Conservation (phyloP, 1,140 invertebrate genomes). For the Cheumatopsyche charites region DNA sequence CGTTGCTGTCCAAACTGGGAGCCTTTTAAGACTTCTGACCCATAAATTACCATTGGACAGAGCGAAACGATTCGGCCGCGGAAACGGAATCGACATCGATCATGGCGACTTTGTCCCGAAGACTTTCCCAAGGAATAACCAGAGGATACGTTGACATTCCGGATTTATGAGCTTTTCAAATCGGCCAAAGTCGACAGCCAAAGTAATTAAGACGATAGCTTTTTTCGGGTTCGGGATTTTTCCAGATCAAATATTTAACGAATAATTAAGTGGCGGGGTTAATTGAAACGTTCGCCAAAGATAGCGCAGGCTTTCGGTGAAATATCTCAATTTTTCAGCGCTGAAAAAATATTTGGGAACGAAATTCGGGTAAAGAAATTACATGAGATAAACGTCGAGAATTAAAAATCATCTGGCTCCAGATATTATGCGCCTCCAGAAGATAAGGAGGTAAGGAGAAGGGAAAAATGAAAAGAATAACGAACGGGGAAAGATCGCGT, state of each 20-base stretch:
- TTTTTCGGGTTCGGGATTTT: not conserved
- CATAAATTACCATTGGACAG: too few relatives aligned
- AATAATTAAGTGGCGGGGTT: constrained; percentile 3
- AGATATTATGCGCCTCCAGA: constrained; percentile 9
- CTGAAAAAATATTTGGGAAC: constrained; percentile 16
- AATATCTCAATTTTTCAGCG: constrained; percentile 15
- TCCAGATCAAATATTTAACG: not conserved
- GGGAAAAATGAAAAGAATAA: constrained; percentile 1
- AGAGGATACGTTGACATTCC: too few relatives aligned
- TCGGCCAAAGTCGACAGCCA: not conserved
- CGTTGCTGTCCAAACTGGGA: not conserved
- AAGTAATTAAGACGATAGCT: not conserved
- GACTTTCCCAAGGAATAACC: too few relatives aligned
- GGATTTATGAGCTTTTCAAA: too few relatives aligned
- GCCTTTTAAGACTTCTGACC: not conserved
- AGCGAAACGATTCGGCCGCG: not conserved
- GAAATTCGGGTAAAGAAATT: constrained; percentile 5
- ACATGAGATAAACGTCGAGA: constrained; percentile 24
- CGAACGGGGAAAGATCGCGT: not conserved
- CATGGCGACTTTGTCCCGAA: too few relatives aligned
- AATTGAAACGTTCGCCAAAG: constrained; percentile 12
- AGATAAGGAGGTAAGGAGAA: not conserved
- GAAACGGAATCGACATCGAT: not conserved
- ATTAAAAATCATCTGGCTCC: constrained; percentile 19
- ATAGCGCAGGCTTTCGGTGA: not conserved